Percentiles rank a stretch among this genome's conserved stretches.
These are phyloP conservation scores for Lepeophtheirus salmonis DNA, from an alignment of 1,140 invertebrate genomes.

Conservation along the genomic window DNA sequence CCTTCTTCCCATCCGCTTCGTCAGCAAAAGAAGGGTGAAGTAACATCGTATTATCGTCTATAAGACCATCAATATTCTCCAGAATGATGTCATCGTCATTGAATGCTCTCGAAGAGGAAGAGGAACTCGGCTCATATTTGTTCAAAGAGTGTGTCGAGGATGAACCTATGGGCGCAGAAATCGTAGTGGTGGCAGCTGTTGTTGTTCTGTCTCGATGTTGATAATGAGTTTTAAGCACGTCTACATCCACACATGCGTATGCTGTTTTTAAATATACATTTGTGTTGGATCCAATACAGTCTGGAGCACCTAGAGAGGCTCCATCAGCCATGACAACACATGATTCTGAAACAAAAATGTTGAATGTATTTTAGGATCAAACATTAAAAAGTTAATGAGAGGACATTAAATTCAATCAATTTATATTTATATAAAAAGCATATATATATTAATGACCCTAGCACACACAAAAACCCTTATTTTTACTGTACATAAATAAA, in stretches of 20 bases:
- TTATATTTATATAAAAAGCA: no score
- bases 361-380: no score
- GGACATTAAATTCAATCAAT: no score
- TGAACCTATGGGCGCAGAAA: not conserved
- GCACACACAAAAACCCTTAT: no score
- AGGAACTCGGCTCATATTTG: not conserved
- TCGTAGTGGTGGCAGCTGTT: not conserved
- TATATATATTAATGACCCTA: no score
- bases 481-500: no score
- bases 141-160: not conserved
- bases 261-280: slow-evolving; percentile 75
- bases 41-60: not conserved
- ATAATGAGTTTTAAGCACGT: slow-evolving; percentile 5
- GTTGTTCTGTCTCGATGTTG: not conserved
- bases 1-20: not conserved
- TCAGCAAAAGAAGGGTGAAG: not conserved
- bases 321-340: slow-evolving; percentile 10
- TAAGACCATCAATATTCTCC: not conserved
- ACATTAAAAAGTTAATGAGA: no score
- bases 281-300: slow-evolving; percentile 31
- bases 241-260: slow-evolving; percentile 52
- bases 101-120: not conserved
- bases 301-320: slow-evolving; percentile 4
- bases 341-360: slow-evolving; percentile 9
- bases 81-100: not conserved